Base-by-base conservation (phyloP, 2,888 invertebrate genomes). In the Drosophila longiperda region DNA sequence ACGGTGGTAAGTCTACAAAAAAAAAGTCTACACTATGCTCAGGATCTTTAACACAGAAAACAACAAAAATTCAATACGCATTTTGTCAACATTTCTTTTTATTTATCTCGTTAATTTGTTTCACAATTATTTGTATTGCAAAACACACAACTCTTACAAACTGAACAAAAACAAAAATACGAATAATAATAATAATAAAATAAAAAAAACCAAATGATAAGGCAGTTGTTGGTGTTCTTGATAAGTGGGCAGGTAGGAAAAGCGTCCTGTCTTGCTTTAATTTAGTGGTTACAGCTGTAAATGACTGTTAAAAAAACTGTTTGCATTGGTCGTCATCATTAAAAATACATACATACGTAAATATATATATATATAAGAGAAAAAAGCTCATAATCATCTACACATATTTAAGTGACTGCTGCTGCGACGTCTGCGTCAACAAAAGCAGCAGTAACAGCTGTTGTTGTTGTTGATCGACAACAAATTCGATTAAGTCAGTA, bases 401-500 rank as follows among this genome's bases (percentile, higher is more conserved):
- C 23, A 61, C 67, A 60, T 73, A 66, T 73, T 66, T 73, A 75
- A 63, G 52, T 70, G 42, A 54, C 38, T 71, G 55, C 33, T 76
- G 63, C 48, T 66, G 59, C 73, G 84, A 50, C 73, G 87, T 69
- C 72, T 52, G 54, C 78, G 60, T 17, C 57, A 50, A 48, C 71
- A 40, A 70, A 64, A 38, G 45, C 60, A 36, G 61, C 71, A 58
- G 68, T 66, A 50, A 62, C 53, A 64, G 66, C 29, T 70, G 40
- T 62, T 74, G 62, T 38, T 77, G 53, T 55, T 67, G 75, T 62
- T 87, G 87, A 89, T 89, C 87, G 85, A 68, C 81, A 87, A 87
- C 88, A 83, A 85, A 85, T 87, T 87, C 88, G 90, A 90, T 90
- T 89, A 90, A 83, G 79, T 85, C 63, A 63, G 72, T 66, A 80